Base-by-base conservation (phyloP, 2,797 vertebrate species). In the Orientallactaga sibirica region DNA sequence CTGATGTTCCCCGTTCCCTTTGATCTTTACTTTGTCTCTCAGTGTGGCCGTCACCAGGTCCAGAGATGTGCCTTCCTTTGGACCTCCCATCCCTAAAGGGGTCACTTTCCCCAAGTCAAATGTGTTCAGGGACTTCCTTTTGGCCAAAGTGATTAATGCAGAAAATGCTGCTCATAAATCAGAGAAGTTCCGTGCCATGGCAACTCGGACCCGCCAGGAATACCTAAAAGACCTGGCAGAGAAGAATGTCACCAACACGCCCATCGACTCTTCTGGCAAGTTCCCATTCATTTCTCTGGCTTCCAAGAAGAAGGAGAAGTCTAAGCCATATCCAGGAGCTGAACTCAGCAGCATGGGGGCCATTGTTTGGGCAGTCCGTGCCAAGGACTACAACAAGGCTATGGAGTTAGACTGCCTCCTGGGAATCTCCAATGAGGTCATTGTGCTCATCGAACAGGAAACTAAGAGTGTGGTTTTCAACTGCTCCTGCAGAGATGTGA, bases 111-210 rank as follows among this genome's bases (percentile, higher is more conserved):
- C 99, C 62, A 99, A 99, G 97, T 99, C 99, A 85, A 99, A 99
- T 0, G 99, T 99, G 88, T 99, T 99, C 98, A 99, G 99, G 99
- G 99, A 99, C 99, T 99, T 99, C 97, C 98, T 99, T 91, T 96
- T 99, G 95, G 98, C 99, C 95, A 99, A 99, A 98, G 99, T 99
- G 94, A 99, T 99, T 96, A 99, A 99, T 92, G 99, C 99, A 0
- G 99, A 99, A 98, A 99, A 99, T 95, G 99, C 99, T 20, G 99
- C 99, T 95, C 99, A 99, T 96, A 99, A 99, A 97, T 99, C 99
- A 0, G 99, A 99, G 25, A 99, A 99, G 97, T 99, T 99, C 80
- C 98, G 99, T 0, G 99, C 99, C 6, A 99, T 99, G 99, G 99
- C 99, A 3, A 99, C 99, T 5, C 99, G 99, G 93, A 99, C 99